These are phyloP conservation scores for Mionectes macconnelli DNA, from an alignment of 2,113 vertebrate genomes.

Conservation along the genomic window DNA sequence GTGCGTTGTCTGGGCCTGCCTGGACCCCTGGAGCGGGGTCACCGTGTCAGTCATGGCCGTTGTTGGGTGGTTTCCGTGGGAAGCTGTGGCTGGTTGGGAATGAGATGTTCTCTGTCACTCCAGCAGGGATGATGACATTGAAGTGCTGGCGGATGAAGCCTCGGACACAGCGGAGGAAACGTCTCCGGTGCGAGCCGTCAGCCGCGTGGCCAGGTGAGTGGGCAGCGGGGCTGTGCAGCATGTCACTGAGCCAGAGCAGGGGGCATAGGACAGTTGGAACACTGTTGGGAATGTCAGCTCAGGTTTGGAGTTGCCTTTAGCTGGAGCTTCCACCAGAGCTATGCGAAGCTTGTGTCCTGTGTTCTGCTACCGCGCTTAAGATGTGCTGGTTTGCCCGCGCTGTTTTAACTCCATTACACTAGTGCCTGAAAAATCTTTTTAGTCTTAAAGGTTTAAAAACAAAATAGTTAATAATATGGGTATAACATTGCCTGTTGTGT, in stretches of 20 bases:
- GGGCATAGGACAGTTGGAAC: background rate
- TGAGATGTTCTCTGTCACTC: background rate
- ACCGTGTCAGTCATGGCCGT: background rate
- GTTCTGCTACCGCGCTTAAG: background rate
- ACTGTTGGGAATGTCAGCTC: background rate
- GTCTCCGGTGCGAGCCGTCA: conserved; percentile 75
- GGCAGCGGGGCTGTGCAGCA: background rate
- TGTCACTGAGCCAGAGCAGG: background rate
- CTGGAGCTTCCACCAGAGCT: background rate
- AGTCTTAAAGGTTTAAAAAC: background rate
- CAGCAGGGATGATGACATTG: conserved; percentile 94
- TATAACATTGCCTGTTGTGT: background rate
- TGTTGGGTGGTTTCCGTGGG: too few relatives aligned
- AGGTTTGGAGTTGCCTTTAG: background rate
- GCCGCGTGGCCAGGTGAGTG: conserved; percentile 82
- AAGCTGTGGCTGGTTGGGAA: background rate
- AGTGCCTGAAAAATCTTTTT: background rate
- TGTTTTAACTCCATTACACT: background rate
- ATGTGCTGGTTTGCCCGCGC: background rate
- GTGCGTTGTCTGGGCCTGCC: background rate
- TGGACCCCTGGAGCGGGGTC: background rate
- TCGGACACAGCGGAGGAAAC: conserved; percentile 83
- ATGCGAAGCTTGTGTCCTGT: background rate
- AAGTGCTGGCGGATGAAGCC: conserved; percentile 89
- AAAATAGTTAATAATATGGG: background rate